Conservation (phyloP, 2,797 vertebrate genomes). For the Pipistrellus pygmaeus region DNA sequence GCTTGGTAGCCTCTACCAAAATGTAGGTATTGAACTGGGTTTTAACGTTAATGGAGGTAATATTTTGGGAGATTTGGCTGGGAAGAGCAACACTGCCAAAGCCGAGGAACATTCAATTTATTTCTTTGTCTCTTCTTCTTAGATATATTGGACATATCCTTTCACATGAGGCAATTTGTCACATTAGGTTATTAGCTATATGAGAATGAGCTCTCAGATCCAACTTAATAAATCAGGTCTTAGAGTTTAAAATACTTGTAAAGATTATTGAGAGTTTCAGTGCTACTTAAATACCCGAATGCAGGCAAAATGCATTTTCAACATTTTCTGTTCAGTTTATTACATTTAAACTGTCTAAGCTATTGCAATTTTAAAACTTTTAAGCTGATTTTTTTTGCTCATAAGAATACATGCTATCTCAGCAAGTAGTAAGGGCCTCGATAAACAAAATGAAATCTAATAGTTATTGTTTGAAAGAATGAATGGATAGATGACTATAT, state of each 20-base stretch:
- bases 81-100: background rate
- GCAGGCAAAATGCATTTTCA: slow-evolving; percentile 57
- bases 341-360: slow-evolving; percentile 57
- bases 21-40: background rate
- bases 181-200: slow-evolving; percentile 61
- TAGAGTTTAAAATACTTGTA: slow-evolving; percentile 58
- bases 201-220: slow-evolving; percentile 68
- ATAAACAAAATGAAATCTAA: slow-evolving; percentile 33
- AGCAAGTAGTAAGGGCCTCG: background rate
- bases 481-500: background rate
- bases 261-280: slow-evolving; percentile 45
- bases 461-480: background rate
- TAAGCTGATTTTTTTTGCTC: slow-evolving; percentile 19
- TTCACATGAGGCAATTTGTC: slow-evolving; percentile 56
- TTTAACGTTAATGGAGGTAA: background rate
- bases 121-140: slow-evolving; percentile 8
- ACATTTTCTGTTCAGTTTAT: slow-evolving; percentile 48
- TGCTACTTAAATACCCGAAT: slow-evolving; percentile 59
- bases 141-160: slow-evolving; percentile 18
- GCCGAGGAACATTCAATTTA: background rate
- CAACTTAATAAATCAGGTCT: slow-evolving; percentile 72
- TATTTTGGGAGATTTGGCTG: background rate
- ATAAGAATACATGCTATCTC: slow-evolving; percentile 28
- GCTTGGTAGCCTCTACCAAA: background rate
- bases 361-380: slow-evolving; percentile 52